phyloP scores from a whole-genome alignment of 2,888 invertebrate species.

The Cerceris rybyensis region DNA sequence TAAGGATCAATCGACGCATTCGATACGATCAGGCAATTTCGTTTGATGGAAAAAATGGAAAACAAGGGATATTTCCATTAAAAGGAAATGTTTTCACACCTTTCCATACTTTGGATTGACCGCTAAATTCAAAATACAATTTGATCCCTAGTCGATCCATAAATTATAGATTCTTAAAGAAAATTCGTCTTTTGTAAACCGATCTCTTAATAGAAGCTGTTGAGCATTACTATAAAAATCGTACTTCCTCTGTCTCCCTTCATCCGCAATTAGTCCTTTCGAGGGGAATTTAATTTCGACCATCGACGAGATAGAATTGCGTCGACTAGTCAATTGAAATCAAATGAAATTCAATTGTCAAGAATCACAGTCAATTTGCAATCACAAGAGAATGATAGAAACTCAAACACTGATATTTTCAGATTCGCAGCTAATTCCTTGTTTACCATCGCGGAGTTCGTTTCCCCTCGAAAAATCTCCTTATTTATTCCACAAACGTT shows the following conservation, averaged over 20 bases:
- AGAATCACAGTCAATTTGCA: constrained; percentile 18
- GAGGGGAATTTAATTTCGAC: constrained; percentile 26
- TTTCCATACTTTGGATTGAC: neutral
- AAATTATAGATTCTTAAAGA: too few species aligned
- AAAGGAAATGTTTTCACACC: neutral
- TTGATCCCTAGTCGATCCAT: neutral
- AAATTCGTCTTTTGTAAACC: too few species aligned
- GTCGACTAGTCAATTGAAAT: constrained; percentile 16
- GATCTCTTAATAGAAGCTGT: too few species aligned
- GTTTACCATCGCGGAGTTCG: neutral
- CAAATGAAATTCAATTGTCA: constrained; percentile 1
- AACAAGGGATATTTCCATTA: neutral
- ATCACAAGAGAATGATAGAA: constrained; percentile 7
- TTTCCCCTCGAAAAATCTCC: neutral
- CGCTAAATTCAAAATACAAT: neutral
- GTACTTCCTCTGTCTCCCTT: neutral
- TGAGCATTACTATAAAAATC: neutral
- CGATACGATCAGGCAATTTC: neutral
- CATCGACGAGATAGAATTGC: constrained; percentile 8
- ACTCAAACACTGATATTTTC: constrained; percentile 18
- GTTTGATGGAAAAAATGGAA: neutral
- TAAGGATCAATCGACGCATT: neutral
- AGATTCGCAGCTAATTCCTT: neutral
- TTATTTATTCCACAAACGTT: neutral
- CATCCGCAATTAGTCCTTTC: constrained; percentile 33